phyloP scores from a whole-genome alignment of 2,888 invertebrate species.

The Imbricaverruca yamaguchii region DNA sequence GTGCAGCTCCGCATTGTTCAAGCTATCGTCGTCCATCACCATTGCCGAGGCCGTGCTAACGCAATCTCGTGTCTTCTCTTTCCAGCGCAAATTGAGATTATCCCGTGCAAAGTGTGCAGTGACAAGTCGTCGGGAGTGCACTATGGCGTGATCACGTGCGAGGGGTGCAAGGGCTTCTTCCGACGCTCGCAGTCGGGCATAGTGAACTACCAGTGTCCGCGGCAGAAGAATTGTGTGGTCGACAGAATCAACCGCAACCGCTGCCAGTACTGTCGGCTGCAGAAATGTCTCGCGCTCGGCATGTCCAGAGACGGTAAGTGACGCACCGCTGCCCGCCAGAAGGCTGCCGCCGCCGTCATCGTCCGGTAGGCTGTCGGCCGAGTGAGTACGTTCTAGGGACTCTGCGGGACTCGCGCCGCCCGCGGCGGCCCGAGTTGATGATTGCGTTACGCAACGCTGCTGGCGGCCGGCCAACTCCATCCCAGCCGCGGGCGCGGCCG shows the following conservation, averaged over 20 bases:
- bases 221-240: slow-evolving; percentile 97
- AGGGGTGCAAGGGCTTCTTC: slow-evolving; percentile 99
- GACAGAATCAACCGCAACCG: slow-evolving; percentile 97
- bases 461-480: neutral
- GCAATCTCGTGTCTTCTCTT: slow-evolving; percentile 25
- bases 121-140: slow-evolving; percentile 99
- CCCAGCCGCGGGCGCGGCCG: no score
- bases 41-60: no score
- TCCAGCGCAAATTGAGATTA: slow-evolving; percentile 98
- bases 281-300: slow-evolving; percentile 97
- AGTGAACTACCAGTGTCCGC: slow-evolving; percentile 98
- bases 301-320: slow-evolving; percentile 98
- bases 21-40: no score
- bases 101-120: slow-evolving; percentile 99
- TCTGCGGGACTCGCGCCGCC: neutral
- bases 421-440: neutral
- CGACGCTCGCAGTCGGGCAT: slow-evolving; percentile 95
- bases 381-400: neutral
- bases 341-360: neutral
- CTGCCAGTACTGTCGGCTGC: slow-evolving; percentile 98
- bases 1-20: no score
- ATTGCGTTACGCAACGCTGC: neutral
- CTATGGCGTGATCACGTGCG: slow-evolving; percentile 99
- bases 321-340: no score
- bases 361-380: neutral